phyloP scores from a whole-genome alignment of 2,888 invertebrate genomes.

The Ditula angustiorana region DNA sequence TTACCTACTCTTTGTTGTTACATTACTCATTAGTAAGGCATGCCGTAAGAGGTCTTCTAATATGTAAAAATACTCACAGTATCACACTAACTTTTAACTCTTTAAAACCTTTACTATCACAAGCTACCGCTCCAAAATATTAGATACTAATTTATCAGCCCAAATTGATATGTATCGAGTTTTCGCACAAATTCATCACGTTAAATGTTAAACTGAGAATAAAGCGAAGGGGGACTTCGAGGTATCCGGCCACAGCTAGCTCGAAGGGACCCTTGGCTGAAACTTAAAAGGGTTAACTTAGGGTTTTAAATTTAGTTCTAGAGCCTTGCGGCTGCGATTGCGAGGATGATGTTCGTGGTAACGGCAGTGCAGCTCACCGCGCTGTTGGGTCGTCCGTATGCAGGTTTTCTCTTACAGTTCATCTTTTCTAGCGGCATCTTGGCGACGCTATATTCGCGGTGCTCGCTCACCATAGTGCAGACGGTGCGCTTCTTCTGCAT shows the following conservation, averaged over 20 bases:
- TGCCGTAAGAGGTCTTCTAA: conserved; percentile 71
- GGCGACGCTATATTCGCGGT: conserved; percentile 93
- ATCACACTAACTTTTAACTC: conserved; percentile 69
- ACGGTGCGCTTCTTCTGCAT: conserved; percentile 94
- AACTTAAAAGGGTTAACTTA: conserved; percentile 47
- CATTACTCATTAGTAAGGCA: conserved; percentile 77
- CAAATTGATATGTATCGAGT: conserved; percentile 84
- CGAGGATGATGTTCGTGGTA: conserved; percentile 58
- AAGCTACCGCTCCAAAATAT: conserved; percentile 76
- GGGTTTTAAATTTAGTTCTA: conserved; percentile 49
- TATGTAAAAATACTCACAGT: conserved; percentile 72
- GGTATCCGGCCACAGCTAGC: conserved; percentile 83
- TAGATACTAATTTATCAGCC: conserved; percentile 73
- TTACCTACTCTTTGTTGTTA: conserved; percentile 58
- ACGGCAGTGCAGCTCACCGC: conserved; percentile 46
- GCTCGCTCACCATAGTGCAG: conserved; percentile 92
- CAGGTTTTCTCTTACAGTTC: conserved; percentile 91
- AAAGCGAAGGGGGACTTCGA: conserved; percentile 62
- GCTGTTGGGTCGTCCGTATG: conserved; percentile 68
- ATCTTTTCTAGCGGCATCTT: conserved; percentile 93
- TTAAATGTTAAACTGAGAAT: conserved; percentile 58
- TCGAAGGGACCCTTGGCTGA: conserved; percentile 63
- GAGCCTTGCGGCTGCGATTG: conserved; percentile 66
- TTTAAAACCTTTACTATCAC: conserved; percentile 67
- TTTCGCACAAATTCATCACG: conserved; percentile 80